These are phyloP conservation scores for Achroia grisella DNA, from an alignment of 1,140 invertebrate species.

Conservation along the genomic window DNA sequence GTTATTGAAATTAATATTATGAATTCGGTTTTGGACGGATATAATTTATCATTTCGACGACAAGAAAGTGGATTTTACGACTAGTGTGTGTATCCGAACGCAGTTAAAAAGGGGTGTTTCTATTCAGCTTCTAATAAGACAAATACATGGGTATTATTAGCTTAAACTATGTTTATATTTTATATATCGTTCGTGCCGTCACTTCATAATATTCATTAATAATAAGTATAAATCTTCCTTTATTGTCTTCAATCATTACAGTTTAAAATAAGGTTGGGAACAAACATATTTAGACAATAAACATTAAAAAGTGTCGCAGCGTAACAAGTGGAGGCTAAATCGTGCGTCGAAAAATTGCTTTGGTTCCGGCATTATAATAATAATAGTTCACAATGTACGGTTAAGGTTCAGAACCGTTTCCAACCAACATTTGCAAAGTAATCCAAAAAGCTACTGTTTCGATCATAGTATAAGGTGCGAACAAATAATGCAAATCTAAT, in stretches of 20 bases:
- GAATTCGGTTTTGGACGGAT: conserved; percentile 16
- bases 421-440: conserved; percentile 19
- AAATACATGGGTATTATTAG: conserved; percentile 23
- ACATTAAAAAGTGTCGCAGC: conserved; percentile 36
- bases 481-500: no score
- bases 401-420: conserved; percentile 58
- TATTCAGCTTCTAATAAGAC: conserved; percentile 8
- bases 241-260: conserved; percentile 69
- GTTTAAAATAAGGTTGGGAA: conserved; percentile 43
- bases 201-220: conserved; percentile 59
- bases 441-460: conserved; percentile 1
- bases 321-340: conserved; percentile 64
- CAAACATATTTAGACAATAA: not conserved
- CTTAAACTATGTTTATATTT: conserved; percentile 43
- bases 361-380: conserved; percentile 55
- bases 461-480: not conserved
- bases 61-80: not conserved
- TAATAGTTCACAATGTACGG: conserved; percentile 37
- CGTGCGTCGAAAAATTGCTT: conserved; percentile 48
- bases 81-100: conserved; percentile 9
- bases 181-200: conserved; percentile 58
- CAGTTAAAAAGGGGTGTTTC: not conserved
- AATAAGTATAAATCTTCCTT: conserved; percentile 69
- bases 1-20: conserved; percentile 9
- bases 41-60: conserved; percentile 6